These are phyloP conservation scores for Amblyteles armatorius DNA, from an alignment of 2,888 invertebrate species.

Conservation along the genomic window DNA sequence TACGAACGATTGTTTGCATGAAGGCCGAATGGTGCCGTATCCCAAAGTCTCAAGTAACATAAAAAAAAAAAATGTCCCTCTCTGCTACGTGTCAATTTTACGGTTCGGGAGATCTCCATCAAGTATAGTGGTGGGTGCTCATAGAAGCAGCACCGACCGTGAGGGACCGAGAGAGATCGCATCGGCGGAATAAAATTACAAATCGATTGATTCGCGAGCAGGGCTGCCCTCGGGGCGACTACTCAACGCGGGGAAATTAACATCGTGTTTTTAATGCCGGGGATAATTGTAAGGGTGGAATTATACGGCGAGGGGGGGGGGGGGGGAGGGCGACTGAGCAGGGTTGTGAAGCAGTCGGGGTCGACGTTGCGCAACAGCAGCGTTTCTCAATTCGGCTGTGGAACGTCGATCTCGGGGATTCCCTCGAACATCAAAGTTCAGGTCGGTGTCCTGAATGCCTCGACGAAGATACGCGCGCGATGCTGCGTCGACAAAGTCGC, in stretches of 20 bases:
- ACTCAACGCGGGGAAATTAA: conserved; percentile 81
- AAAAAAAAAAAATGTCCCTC: not conserved
- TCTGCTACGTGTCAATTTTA: conserved; percentile 21
- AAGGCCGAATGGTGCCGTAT: not conserved
- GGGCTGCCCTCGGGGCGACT: conserved; percentile 68
- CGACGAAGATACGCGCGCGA: not conserved
- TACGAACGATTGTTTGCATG: not conserved
- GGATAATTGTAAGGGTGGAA: conserved; percentile 84
- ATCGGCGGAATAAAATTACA: conserved; percentile 79
- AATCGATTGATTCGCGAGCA: conserved; percentile 82
- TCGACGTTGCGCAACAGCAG: conserved; percentile 70
- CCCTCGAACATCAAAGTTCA: conserved; percentile 8
- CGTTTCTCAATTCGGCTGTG: conserved; percentile 66
- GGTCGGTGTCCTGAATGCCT: not conserved
- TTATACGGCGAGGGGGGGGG: conserved; percentile 77
- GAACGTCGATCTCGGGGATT: not conserved
- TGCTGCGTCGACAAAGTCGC: not conserved
- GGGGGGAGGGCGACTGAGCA: conserved; percentile 66
- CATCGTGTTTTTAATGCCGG: conserved; percentile 84
- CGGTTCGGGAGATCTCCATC: conserved; percentile 22
- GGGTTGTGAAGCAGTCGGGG: conserved; percentile 75
- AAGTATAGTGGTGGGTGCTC: not conserved
- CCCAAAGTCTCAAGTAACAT: not conserved
- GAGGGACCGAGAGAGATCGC: conserved; percentile 48
- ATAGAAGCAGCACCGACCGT: conserved; percentile 57